These are phyloP conservation scores for Mohoua ochrocephala DNA, from an alignment of 2,113 vertebrate species.

Conservation along the genomic window DNA sequence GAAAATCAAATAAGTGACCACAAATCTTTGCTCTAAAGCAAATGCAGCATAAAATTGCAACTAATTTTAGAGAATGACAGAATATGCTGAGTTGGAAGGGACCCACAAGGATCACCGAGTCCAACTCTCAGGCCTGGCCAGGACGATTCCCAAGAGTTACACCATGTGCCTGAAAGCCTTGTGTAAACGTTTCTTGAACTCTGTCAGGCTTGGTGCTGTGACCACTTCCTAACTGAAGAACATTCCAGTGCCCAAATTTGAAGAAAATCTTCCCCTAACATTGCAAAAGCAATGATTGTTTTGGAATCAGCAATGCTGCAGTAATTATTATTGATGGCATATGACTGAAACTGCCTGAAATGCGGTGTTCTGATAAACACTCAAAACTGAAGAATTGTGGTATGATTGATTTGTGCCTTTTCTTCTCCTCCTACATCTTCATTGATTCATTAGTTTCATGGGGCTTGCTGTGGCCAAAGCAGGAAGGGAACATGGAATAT, in stretches of 20 bases:
- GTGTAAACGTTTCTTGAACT: not conserved
- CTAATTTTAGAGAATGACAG: not conserved
- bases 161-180: not conserved
- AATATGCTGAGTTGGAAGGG: not conserved
- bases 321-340: not conserved
- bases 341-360: not conserved
- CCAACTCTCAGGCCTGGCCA: not conserved
- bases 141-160: not conserved
- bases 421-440: not conserved
- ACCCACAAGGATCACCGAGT: not conserved
- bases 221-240: not conserved
- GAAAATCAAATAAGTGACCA: not conserved
- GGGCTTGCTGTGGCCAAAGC: not conserved
- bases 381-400: not conserved
- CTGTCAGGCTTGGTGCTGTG: not conserved
- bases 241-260: not conserved
- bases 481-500: not conserved
- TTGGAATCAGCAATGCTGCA: not conserved
- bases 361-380: not conserved
- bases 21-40: not conserved
- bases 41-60: not conserved
- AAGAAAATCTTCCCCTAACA: not conserved
- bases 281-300: not conserved
- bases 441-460: not conserved
- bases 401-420: not conserved